Evolutionary conservation across 2,888 invertebrate genomes (phyloP), one percentile per base, ranked within the genome.

Genomic region (Microctonus hyperodae): DNA sequence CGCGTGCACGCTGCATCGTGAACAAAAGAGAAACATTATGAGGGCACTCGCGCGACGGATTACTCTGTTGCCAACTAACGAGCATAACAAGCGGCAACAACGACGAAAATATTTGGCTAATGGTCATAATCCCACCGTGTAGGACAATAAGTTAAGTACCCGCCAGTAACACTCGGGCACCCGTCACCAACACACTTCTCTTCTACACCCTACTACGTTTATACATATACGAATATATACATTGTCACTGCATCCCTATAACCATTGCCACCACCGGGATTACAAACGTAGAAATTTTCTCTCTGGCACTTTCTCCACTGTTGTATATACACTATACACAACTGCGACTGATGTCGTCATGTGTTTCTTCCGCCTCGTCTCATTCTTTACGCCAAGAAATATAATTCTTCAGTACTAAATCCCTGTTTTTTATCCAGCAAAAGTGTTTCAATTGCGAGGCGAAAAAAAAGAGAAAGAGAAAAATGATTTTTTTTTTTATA

Each of bases 81-180:
- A 78, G 76, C 76, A 75, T 75, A 78, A 79, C 77, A 74, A 77
- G 74, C 75, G 72, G 66, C 74, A 77, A 68, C 75, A 76, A 76
- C 75, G 73, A 75, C 7, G 74, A 78, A 79, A 79, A 79, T 78
- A 76, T 78, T 79, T 76, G 72, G 76, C 76, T 78, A 78, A 79
- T 78, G 77, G 76, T 75, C 77, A 76, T 77, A 77, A 78, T 77
- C 75, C 77, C 72, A 73, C 71, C 76, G 76, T 76, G 77, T 77
- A 77, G 75, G 78, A 78, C 78, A 79, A 78, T 78, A 78, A 78
- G 78, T 78, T 78, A 78, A 78, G 77, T 76, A 76, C 76, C 78
- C 78, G 78, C 77, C 79, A 78, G 76, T 76, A 76, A 72, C 79
- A 78, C 78, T 77, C 76, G 75, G 70, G 76, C 73, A 76, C 74